Evolutionary conservation across 1,140 invertebrate species (phyloP), one percentile per base, ranked within the genome.

Genomic region (Drosophila suzukii): DNA sequence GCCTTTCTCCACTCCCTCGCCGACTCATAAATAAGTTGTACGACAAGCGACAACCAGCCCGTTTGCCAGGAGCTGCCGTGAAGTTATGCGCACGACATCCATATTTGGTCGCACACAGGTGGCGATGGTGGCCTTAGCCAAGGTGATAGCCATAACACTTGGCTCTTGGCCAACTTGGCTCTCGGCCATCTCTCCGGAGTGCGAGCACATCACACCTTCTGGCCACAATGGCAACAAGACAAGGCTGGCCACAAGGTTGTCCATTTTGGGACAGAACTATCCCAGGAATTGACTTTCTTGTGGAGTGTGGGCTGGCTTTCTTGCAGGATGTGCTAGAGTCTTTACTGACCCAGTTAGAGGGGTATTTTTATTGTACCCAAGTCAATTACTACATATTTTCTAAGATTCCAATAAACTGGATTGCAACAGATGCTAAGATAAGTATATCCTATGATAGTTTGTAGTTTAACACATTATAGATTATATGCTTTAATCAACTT

Each of bases 11-110:
- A 49, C 50, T 46, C 55, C 60, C 43, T 58, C 43, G 12, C 13
- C 36, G 74, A 60, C 63, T 66, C 84, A 89, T 88, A 88, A 88
- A 83, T 89, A 88, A 88, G 83, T 89, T 88, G 84, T 88, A 80
- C 66, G 80, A 88, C 83, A 89, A 63, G 83, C 78, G 77, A 67
- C 67, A 65, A 76, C 34, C 62, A 75, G 47, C 43, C 50, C 50
- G 74, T 57, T 56, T 67, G 46, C 65, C 65, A 68, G 83, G 63
- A 79, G 81, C 78, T 79, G 72, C 79, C 80, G 76, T 84, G 80
- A 79, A 88, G 80, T 77, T 88, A 88, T 88, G 83, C 84, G 71
- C 80, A 71, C 76, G 76, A 77, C 73, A 56, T 34, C 83, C 83
- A 80, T 89, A 77, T 89, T 88, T 79, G 83, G 83, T 20, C 44